These are phyloP conservation scores for Chrysopa pallens DNA, from an alignment of 1,140 invertebrate species.

Conservation along the genomic window DNA sequence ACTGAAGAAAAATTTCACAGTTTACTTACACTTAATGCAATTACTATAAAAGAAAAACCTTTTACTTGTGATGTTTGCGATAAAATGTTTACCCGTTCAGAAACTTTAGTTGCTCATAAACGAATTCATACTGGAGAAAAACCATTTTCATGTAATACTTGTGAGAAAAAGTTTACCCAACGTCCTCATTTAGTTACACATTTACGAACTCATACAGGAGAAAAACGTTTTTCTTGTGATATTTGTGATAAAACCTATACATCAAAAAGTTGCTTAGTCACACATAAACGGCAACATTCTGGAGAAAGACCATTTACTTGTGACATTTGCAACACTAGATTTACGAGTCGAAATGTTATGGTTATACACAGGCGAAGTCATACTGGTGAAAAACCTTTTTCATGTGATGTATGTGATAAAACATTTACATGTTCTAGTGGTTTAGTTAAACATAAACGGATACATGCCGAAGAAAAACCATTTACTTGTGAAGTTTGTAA, in stretches of 20 bases:
- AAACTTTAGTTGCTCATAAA: background rate
- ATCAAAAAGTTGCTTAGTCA: background rate
- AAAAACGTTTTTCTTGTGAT: background rate
- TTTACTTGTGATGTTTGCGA: background rate
- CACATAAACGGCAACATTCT: background rate
- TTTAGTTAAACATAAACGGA: background rate
- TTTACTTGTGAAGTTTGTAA: background rate
- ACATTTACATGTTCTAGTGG: background rate
- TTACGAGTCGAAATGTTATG: background rate
- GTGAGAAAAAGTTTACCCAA: too few species aligned
- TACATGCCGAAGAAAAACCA: background rate
- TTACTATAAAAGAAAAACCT: background rate
- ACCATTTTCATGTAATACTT: too few species aligned
- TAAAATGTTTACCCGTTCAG: background rate
- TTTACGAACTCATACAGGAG: background rate
- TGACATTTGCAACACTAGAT: background rate
- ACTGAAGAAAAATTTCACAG: background rate
- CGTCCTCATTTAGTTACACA: too few species aligned
- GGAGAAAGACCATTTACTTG: background rate
- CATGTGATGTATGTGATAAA: background rate
- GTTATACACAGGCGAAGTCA: background rate
- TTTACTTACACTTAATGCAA: background rate
- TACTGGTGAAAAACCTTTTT: background rate
- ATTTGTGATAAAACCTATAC: background rate
- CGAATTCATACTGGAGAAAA: background rate